Percentiles rank a stretch among this genome's conserved stretches.
phyloP scores from a whole-genome alignment of 2,797 vertebrate species.

The Orestias chungarensis region DNA sequence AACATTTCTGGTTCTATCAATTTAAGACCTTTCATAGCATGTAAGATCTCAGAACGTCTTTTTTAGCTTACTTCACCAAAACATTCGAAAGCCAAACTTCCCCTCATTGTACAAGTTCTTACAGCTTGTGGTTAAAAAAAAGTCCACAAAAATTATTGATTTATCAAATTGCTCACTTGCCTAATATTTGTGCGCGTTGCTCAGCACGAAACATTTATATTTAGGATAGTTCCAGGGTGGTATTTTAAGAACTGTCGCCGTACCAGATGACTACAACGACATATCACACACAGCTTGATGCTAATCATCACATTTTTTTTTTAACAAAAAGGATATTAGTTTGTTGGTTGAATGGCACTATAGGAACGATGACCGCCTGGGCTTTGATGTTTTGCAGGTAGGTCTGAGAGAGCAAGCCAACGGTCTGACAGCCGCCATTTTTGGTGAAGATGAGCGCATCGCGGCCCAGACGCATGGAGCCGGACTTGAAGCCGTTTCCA shows the following conservation, averaged over 20 bases:
- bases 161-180: background rate
- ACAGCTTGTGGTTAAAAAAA: background rate
- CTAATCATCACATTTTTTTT: background rate
- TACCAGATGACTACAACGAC: background rate
- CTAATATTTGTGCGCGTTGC: background rate
- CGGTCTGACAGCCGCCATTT: conserved; percentile 82
- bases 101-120: background rate
- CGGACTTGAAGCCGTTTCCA: conserved; percentile 88
- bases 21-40: background rate
- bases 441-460: conserved; percentile 88
- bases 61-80: background rate
- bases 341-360: conserved; percentile 84
- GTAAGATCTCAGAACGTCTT: background rate
- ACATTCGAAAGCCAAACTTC: no score
- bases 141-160: background rate
- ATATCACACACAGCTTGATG: background rate
- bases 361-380: conserved; percentile 84
- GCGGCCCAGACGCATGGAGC: conserved; percentile 85
- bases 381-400: conserved; percentile 83
- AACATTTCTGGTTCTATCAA: no score
- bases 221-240: background rate
- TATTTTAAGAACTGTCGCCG: background rate
- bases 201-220: background rate
- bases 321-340: conserved; percentile 78
- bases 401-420: conserved; percentile 85